Evolutionary conservation across 2,888 invertebrate species (phyloP), one percentile per base, ranked within the genome.

Genomic region (Caenorhabditis sp.): DNA sequence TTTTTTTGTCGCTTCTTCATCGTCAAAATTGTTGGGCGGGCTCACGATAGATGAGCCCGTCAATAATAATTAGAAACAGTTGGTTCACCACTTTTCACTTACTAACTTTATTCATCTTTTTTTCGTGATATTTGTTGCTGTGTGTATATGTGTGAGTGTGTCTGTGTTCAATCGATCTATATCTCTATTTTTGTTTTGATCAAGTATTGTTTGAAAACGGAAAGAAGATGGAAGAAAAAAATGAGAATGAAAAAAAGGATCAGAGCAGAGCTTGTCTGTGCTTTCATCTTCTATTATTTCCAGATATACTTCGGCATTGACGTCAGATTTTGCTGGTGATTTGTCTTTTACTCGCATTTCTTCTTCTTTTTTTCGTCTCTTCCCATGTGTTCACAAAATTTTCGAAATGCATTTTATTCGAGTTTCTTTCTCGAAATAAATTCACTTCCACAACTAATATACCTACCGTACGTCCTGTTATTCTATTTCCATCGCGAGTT

Each of bases 31-130:
- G n/a, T 51, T 21, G 21, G 23, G 23, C 51, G 58, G 54, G 66
- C 62, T 55, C 61, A 58, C 69, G 60, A 50, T 53, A 57, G 58
- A 63, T 58, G 76, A 55, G 23, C 26, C 74, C 68, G 76, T 76
- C 78, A 79, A 79, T 79, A 79, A 79, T 79, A 79, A 79, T 79
- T 79, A 75, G 76, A 79, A 79, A 79, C 79, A 79, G 79, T 79
- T 77, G 77, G 69, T 71, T 76, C 57, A 58, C 57, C 57, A 58
- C 36, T 36, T 58, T 58, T 58, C 36, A 58, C 57, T 31, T 58
- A 58, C 36, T 55, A 55, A 27, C 24, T n/a, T 55, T n/a, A 10
- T 24, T 55, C 27, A 26, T 55, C n/a, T 27, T 27, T n/a, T 55
- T 27, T 27, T 4, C 17, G n/a, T 51, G 51, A 23, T 19, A 51